These are phyloP conservation scores for Emys orbicularis DNA, from an alignment of 2,797 vertebrate species.

Conservation along the genomic window DNA sequence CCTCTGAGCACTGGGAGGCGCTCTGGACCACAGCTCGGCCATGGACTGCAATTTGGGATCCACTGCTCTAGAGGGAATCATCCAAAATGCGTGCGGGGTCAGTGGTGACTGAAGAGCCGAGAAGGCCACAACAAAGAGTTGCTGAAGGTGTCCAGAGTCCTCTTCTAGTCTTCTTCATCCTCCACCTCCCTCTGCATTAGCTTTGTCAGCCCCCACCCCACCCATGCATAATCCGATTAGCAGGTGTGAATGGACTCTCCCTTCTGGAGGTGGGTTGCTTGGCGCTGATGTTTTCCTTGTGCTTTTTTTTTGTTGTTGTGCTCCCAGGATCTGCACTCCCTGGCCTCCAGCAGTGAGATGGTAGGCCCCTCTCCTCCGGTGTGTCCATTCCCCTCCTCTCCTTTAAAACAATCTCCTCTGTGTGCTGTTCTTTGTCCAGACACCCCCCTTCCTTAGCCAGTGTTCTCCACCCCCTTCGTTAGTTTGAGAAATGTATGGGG, in stretches of 20 bases:
- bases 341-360: conserved; percentile 43
- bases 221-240: not conserved
- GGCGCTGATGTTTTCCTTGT: not conserved
- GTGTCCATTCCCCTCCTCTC: not conserved
- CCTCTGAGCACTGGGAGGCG: too few relatives aligned
- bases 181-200: not conserved
- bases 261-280: not conserved
- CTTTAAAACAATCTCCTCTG: not conserved
- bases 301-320: not conserved
- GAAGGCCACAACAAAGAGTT: not conserved
- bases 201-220: not conserved
- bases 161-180: not conserved
- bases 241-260: not conserved
- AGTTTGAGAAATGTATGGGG: not conserved
- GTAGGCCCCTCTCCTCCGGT: not conserved
- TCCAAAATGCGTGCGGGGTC: too few relatives aligned
- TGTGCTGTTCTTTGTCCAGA: not conserved
- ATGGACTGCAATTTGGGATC: not conserved
- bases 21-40: not conserved
- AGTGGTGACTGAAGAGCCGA: too few relatives aligned
- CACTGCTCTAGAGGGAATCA: not conserved
- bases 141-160: not conserved
- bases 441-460: too few relatives aligned
- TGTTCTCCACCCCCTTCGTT: not conserved
- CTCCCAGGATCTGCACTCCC: conserved; percentile 2